Conservation (phyloP, 2,797 vertebrate species). For the Gymnodraco acuticeps region DNA sequence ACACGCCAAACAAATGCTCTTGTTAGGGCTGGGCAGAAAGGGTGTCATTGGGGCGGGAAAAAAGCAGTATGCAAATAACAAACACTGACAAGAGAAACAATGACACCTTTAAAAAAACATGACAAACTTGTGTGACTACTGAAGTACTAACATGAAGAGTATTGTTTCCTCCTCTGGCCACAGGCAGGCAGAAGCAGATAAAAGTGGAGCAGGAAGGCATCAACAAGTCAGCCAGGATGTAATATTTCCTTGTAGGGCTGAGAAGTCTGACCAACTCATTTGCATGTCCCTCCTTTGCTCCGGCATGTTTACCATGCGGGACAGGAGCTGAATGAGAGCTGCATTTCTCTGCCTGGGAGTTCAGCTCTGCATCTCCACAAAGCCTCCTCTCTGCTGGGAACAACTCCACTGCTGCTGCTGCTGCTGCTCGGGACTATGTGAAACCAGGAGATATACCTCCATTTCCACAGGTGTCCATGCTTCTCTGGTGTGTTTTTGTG, state of each 20-base stretch:
- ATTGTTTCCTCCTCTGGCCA: neutral
- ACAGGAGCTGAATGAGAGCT: conserved; percentile 21
- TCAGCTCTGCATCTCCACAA: neutral
- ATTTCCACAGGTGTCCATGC: neutral
- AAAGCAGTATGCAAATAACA: neutral
- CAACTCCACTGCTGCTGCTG: neutral
- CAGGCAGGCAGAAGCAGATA: conserved; percentile 27
- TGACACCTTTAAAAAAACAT: neutral
- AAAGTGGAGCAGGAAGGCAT: conserved; percentile 37
- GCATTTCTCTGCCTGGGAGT: neutral
- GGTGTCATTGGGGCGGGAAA: neutral
- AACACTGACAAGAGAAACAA: neutral
- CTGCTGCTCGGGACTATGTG: neutral
- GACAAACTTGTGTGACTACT: no score
- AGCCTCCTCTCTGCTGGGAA: neutral
- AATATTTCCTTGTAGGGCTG: conserved; percentile 44
- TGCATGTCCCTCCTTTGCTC: conserved; percentile 55
- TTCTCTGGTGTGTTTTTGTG: neutral
- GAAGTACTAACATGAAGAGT: neutral
- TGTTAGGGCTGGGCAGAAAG: neutral
- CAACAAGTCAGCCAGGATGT: conserved; percentile 11
- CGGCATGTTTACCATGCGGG: conserved; percentile 34
- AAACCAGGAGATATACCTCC: neutral
- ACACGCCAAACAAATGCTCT: neutral
- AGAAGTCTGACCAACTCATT: conserved; percentile 40